A percentile compares a stretch with the other conserved stretches of the same genome.
These are phyloP conservation scores for Echiichthys vipera DNA, from an alignment of 2,797 vertebrate genomes.

Conservation along the genomic window DNA sequence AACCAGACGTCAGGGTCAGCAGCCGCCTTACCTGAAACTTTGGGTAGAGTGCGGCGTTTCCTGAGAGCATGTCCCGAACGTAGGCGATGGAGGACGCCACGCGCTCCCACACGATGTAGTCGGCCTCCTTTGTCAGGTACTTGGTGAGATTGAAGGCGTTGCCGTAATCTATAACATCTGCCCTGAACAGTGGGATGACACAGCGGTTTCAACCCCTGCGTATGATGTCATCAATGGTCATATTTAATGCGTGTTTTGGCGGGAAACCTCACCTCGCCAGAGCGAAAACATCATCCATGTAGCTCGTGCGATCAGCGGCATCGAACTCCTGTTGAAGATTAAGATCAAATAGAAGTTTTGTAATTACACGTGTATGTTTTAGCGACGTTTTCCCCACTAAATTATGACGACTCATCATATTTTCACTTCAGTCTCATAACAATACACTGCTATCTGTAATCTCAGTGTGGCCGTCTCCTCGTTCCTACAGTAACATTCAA, in stretches of 20 bases:
- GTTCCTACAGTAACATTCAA: no score
- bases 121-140: conserved; percentile 87
- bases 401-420: background rate
- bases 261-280: conserved; percentile 88
- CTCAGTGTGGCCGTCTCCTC: no score
- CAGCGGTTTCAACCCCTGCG: background rate
- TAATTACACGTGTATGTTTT: background rate
- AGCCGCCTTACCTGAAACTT: conserved; percentile 87
- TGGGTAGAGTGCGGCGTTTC: conserved; percentile 82
- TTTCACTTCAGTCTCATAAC: no score
- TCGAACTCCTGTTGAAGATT: conserved; percentile 73
- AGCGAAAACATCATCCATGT: conserved; percentile 94
- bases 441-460: no score
- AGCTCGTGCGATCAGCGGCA: conserved; percentile 88
- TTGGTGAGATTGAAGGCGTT: conserved; percentile 87
- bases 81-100: conserved; percentile 87
- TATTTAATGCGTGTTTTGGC: background rate
- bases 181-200: conserved; percentile 75
- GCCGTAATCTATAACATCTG: conserved; percentile 86
- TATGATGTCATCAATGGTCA: background rate
- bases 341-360: background rate
- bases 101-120: conserved; percentile 91
- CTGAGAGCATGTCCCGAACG: conserved; percentile 89
- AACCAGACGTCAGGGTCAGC: no score
- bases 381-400: background rate